phyloP scores from a whole-genome alignment of 2,888 invertebrate genomes.

The Cantharis lateralis region DNA sequence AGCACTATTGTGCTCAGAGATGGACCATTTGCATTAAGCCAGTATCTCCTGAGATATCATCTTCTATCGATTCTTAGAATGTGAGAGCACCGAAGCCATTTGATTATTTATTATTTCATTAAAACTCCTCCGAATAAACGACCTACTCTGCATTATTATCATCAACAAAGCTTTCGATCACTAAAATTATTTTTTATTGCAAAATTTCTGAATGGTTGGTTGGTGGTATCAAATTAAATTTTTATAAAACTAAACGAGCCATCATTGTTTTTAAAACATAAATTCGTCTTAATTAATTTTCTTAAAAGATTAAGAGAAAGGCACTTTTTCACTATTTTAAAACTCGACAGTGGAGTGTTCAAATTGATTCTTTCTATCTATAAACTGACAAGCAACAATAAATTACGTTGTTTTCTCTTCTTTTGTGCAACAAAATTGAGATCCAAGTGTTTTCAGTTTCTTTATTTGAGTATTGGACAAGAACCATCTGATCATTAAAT shows the following conservation, averaged over 20 bases:
- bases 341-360: slow-evolving; percentile 9
- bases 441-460: slow-evolving; percentile 23
- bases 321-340: neutral
- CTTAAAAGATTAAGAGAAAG: neutral
- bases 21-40: slow-evolving; percentile 55
- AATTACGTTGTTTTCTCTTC: slow-evolving; percentile 38
- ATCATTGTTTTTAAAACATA: neutral
- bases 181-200: neutral
- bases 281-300: neutral
- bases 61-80: slow-evolving; percentile 34
- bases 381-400: slow-evolving; percentile 35
- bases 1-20: slow-evolving; percentile 56
- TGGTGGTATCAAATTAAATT: neutral
- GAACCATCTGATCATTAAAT: slow-evolving; percentile 34
- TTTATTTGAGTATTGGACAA: slow-evolving; percentile 27
- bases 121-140: slow-evolving; percentile 14
- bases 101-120: slow-evolving; percentile 32
- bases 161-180: neutral
- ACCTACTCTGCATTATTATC: neutral
- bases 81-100: slow-evolving; percentile 28
- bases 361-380: slow-evolving; percentile 38
- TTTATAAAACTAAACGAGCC: neutral
- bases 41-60: slow-evolving; percentile 41
- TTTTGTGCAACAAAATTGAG: slow-evolving; percentile 34
- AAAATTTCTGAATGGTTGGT: neutral